Conservation (phyloP, 2,113 vertebrate species). For the Sciurus niger region DNA sequence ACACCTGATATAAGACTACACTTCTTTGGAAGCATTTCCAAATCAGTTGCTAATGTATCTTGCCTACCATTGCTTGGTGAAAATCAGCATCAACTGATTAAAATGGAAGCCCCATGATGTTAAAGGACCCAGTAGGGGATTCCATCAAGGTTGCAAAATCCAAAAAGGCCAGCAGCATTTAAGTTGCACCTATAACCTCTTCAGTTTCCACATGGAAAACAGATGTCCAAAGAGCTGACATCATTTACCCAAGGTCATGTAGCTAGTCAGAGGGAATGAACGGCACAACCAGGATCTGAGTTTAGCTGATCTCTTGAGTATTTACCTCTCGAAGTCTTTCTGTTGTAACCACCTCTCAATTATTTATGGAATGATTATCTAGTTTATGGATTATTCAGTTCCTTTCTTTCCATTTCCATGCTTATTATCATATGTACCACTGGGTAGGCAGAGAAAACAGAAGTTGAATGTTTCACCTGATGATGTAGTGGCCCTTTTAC, state of each 20-base stretch:
- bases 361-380: constrained; percentile 44
- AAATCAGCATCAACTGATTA: background rate
- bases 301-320: constrained; percentile 29
- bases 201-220: background rate
- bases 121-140: background rate
- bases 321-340: constrained; percentile 40
- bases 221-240: background rate
- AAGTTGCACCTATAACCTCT: background rate
- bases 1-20: constrained; percentile 34
- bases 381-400: constrained; percentile 36
- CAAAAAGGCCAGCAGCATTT: background rate
- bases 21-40: constrained; percentile 17
- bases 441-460: constrained; percentile 3
- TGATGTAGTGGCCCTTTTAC: background rate
- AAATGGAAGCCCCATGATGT: background rate
- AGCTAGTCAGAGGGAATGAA: background rate
- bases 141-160: background rate
- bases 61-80: background rate
- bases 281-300: background rate
- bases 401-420: background rate
- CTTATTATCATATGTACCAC: background rate
- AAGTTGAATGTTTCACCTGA: background rate
- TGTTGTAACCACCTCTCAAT: background rate
- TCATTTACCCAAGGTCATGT: background rate
- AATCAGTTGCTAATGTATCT: background rate